A percentile compares a stretch with the other conserved stretches of the same genome.
phyloP scores from a whole-genome alignment of 1,140 invertebrate genomes.

The Drosophila murphyi region DNA sequence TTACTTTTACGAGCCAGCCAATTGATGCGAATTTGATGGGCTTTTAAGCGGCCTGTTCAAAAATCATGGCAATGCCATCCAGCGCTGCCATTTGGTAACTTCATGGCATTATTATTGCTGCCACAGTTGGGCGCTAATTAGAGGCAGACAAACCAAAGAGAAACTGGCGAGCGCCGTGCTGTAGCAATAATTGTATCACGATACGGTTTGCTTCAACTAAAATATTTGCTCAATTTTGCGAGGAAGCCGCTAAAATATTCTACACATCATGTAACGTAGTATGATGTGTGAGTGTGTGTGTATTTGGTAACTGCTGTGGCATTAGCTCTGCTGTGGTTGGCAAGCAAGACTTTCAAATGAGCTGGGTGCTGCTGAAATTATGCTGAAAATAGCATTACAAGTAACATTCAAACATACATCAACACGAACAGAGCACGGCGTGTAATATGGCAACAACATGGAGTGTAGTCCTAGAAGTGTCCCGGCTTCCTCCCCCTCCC shows the following conservation, averaged over 20 bases:
- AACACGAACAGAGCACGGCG: background rate
- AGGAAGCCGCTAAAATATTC: conserved; percentile 37
- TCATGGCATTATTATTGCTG: conserved; percentile 13
- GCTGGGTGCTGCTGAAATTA: conserved; percentile 47
- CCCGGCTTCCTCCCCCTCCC: background rate
- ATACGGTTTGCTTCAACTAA: conserved; percentile 37
- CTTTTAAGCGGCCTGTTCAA: conserved; percentile 29
- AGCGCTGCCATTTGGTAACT: background rate
- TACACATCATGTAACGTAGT: background rate
- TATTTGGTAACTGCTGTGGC: conserved; percentile 21
- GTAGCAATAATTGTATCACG: conserved; percentile 12
- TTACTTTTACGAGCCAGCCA: conserved; percentile 48
- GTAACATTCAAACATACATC: conserved; percentile 13
- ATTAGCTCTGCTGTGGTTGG: conserved; percentile 23
- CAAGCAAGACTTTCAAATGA: conserved; percentile 54
- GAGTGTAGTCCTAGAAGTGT: background rate
- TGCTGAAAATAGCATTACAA: conserved; percentile 45
- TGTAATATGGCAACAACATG: background rate
- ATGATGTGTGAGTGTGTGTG: conserved; percentile 18
- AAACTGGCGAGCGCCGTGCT: conserved; percentile 1
- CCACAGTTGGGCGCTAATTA: conserved; percentile 16
- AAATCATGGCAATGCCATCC: conserved; percentile 1
- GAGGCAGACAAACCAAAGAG: too few relatives aligned
- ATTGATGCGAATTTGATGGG: conserved; percentile 56
- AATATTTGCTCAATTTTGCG: conserved; percentile 61